Evolutionary conservation across 2,797 vertebrate genomes (phyloP), one percentile per base, ranked within the genome.

Genomic region (Pseudomugil gertrudae): DNA sequence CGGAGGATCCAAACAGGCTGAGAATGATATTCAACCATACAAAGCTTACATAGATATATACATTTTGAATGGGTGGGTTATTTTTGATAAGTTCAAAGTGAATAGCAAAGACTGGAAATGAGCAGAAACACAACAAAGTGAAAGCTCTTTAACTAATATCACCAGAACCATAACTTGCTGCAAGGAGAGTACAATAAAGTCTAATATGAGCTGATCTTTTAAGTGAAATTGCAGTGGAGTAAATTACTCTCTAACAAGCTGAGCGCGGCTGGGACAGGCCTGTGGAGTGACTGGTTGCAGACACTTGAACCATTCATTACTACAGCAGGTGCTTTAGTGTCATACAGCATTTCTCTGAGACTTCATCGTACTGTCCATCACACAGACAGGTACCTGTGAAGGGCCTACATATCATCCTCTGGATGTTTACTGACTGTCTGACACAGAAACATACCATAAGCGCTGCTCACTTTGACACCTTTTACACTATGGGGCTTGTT

Each of bases 261-360:
- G 56, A 51, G n/a, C 56, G 45, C 48, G 61, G 27, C 24, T 21
- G 27, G 0, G 6, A 43, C 38, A 19, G 38, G 38, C 27, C 13
- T 63, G 51, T 9, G 8, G 50, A 48, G 36, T 62, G 5, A 38
- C 29, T 61, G 57, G 45, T 61, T 66, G 69, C 69, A 85, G 74
- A 84, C 79, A 35, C 68, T 76, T 69, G 40, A 72, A 54, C 70
- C 88, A 86, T 86, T 74, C 38, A 55, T n/a, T 38, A 70, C 36
- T 5, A 70, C 58, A 19, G 66, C 53, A 52, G 72, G 50, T 15
- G 57, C 60, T 48, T 27, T 57, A 45, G 0, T 57, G 45, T 5
- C 2, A 58, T n/a, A 9, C 8, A 1, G 15, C 2, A 1, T 67
- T 72, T 54, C 69, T 63, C 29, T 38, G 83, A 87, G 81, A 78